These are phyloP conservation scores for Indicator indicator DNA, from an alignment of 2,113 vertebrate species.

Conservation along the genomic window DNA sequence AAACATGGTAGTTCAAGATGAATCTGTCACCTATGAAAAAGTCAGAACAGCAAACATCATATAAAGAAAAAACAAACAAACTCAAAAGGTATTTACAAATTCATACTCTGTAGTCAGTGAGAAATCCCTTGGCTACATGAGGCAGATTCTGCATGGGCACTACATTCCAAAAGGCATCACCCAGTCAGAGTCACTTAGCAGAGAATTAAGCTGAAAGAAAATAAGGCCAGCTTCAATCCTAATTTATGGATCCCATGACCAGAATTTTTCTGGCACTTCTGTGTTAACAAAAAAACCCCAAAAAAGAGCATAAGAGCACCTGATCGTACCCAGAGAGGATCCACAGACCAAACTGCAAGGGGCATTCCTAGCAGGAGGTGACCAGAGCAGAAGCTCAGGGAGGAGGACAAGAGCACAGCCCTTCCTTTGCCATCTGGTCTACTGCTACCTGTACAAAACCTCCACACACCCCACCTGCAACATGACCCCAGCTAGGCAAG, in stretches of 20 bases:
- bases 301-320: constrained; percentile 56
- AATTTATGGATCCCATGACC: neutral
- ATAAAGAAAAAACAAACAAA: constrained; percentile 1
- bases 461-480: neutral
- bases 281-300: constrained; percentile 17
- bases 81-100: constrained; percentile 73
- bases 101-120: constrained; percentile 37
- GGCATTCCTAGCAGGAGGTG: constrained; percentile 35
- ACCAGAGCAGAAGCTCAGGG: neutral
- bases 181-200: constrained; percentile 35
- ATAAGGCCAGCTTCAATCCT: constrained; percentile 61
- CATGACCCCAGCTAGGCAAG: constrained; percentile 64
- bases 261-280: constrained; percentile 5
- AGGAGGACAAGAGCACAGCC: neutral
- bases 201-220: constrained; percentile 59
- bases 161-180: constrained; percentile 65
- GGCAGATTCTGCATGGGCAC: constrained; percentile 21
- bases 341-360: constrained; percentile 32
- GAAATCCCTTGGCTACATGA: constrained; percentile 39
- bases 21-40: constrained; percentile 64
- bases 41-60: constrained; percentile 58
- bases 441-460: constrained; percentile 54
- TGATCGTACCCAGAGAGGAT: neutral
- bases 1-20: constrained; percentile 51
- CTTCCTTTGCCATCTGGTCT: neutral